A percentile compares a stretch with the other conserved stretches of the same genome.
phyloP scores from a whole-genome alignment of 2,113 vertebrate species.

The Ageneiosus marmoratus region DNA sequence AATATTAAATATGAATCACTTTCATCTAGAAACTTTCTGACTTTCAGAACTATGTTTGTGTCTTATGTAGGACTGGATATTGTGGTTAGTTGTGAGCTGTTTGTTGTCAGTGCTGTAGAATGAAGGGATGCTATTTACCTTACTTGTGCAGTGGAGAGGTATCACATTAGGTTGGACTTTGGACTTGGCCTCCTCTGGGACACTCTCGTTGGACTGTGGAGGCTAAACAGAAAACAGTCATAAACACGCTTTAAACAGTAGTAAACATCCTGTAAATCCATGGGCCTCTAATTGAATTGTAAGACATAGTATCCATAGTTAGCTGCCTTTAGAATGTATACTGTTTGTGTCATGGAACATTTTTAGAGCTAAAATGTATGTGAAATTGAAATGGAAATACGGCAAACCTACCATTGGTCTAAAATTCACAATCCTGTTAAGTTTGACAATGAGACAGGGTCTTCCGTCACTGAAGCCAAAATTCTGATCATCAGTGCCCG shows the following conservation, averaged over 20 bases:
- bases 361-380: background rate
- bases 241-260: background rate
- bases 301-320: background rate
- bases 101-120: background rate
- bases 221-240: conserved; percentile 69
- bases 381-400: background rate
- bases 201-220: conserved; percentile 73
- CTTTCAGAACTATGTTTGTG: background rate
- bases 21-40: background rate
- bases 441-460: conserved; percentile 90
- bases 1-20: background rate
- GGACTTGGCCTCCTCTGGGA: conserved; percentile 69
- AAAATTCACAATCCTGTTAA: conserved; percentile 92
- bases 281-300: background rate
- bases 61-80: background rate
- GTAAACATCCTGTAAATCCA: background rate
- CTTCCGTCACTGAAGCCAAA: conserved; percentile 87
- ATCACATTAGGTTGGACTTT: conserved; percentile 80
- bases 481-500: conserved; percentile 72
- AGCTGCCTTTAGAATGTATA: background rate
- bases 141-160: conserved; percentile 83
- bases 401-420: conserved; percentile 79
- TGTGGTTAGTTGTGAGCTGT: background rate
- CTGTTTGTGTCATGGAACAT: background rate
- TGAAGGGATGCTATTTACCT: conserved; percentile 72